Base-by-base conservation (phyloP, 2,113 vertebrate species). In the Pterocles orientalis region DNA sequence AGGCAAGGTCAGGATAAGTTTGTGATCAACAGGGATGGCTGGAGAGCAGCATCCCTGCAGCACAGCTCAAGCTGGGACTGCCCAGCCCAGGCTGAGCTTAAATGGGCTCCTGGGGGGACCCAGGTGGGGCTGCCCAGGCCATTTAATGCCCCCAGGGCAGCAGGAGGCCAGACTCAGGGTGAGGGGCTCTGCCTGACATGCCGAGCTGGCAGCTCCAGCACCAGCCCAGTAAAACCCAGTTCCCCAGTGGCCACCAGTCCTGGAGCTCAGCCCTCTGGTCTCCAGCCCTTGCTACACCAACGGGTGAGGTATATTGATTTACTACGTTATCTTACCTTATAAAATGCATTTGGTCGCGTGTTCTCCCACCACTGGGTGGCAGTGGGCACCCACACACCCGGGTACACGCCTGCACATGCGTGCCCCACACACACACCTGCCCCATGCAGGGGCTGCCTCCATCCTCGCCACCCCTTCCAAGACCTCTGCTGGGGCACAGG, bases 321-420 rank as follows among this genome's bases (percentile, higher is more conserved):
- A 9, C 36, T 6, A 0, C 0, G 1, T 4, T 12, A 6, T 8
- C 21, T 54, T 0, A 0, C 21, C 29, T 20, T 14, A 5, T 1
- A 1, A 29, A 17, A 50, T 1, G 25, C 15, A 3, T 24, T 56
- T 23, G 8, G 5, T 47, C 15, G 29, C 76, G 50, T 75, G 56
- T 66, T 92, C 89, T 95, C 10, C 92, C 56, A 61, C 92, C 94
- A 61, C 94, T 92, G 92, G 92, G 94, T 92, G 94, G 94, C 94
- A 95, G 76, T 66, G 88, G 66, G 85, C 10, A 68, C 85, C 45
- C 78, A 26, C 2, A 9, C 77, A 71, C 87, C 19, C 16, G 2
- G 1, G 14, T 6, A 18, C 77, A 36, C 5, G 8, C 34, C 7
- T 0, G 41, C 23, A 39, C 77, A 17, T 0, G 6, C 4, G 2